Conservation (phyloP, 2,113 vertebrate species). For the Sinosuthora webbiana region DNA sequence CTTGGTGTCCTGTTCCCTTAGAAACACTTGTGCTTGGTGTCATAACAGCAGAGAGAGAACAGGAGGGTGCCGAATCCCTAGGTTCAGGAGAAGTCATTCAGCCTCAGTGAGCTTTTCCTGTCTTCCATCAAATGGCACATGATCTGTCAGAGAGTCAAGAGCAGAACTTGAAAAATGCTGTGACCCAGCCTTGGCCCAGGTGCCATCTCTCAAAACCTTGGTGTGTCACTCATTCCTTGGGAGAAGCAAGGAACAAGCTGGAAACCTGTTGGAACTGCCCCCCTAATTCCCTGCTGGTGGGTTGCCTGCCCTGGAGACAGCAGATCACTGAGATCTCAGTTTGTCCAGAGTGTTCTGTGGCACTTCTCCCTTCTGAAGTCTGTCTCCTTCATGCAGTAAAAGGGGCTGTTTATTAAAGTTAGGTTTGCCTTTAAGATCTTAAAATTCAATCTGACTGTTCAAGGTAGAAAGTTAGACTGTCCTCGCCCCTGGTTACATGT, state of each 20-base stretch:
- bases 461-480: not conserved
- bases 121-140: not conserved
- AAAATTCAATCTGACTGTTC: not conserved
- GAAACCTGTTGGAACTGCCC: not conserved
- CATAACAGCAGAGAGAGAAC: not conserved
- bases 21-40: not conserved
- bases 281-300: not conserved
- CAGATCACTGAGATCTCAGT: not conserved
- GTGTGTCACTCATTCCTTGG: not conserved
- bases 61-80: not conserved
- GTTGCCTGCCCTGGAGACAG: not conserved
- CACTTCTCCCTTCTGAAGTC: not conserved
- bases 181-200: not conserved
- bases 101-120: not conserved
- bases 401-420: not conserved
- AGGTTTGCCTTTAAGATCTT: not conserved
- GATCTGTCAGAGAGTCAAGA: not conserved
- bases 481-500: not conserved
- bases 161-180: not conserved
- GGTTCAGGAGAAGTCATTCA: not conserved
- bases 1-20: too few relatives aligned
- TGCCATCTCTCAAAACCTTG: not conserved
- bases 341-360: fast-evolving
- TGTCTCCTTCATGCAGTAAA: not conserved
- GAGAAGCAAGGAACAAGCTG: not conserved